Evolutionary conservation across 2,888 invertebrate species (phyloP), one percentile per base, ranked within the genome.

Genomic region (Empis livida): DNA sequence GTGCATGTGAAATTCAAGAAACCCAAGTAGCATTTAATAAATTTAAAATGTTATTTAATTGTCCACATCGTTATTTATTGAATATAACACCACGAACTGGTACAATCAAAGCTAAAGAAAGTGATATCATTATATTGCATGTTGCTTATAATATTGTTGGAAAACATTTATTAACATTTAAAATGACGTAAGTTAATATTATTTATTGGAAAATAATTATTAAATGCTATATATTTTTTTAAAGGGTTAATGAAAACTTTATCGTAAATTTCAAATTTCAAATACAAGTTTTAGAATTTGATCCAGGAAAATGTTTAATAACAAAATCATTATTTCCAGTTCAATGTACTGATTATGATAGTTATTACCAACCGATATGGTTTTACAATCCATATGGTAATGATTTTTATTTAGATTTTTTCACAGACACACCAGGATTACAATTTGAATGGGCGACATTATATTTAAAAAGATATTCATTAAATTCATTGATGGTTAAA

Each of bases 281-380:
- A n/a, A 43, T 49, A 13, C 31, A 49, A 23, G 14, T 52, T 44
- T 39, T 27, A 4, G 49, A 47, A 38, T 47, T 49, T 31, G 49
- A 52, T 47, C 52, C 52, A 13, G 14, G 39, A 2, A 49, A 42
- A 11, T 50, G 48, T 15, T 17, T 52, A n/a, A 13, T 50, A 16
- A 50, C 49, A 13, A 46, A 46, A 23, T 10, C n/a, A n/a, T 17
- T 52, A 14, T 39, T 50, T 5, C 50, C 52, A 1, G 31, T 46
- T 20, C 37, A 47, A 16, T 17, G 49, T 32, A 23, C 14, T 20
- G 38, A 45, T 35, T 30, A 30, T 5, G n/a, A 32, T 11, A 43
- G 32, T 13, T 32, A 32, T 2, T 23, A 40, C 23, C 52, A 52
- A 43, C 44, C 49, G 10, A 46, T 52, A 38, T 52, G 52, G 52